phyloP scores from a whole-genome alignment of 2,113 vertebrate species.

The Tragelaphus strepsiceros region DNA sequence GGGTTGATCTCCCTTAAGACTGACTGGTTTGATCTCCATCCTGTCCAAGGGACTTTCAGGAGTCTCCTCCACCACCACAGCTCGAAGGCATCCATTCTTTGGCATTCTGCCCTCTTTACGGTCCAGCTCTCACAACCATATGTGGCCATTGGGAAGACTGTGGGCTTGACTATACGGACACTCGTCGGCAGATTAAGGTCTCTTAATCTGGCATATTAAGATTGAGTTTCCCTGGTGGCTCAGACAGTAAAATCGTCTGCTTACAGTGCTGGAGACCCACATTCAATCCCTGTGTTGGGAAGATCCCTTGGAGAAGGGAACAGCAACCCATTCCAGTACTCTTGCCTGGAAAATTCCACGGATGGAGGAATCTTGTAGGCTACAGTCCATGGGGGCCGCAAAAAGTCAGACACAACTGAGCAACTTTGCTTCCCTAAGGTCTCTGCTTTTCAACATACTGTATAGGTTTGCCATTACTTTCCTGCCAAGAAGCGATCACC shows the following conservation, averaged over 20 bases:
- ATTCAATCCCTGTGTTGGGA: not conserved
- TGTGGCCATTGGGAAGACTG: not conserved
- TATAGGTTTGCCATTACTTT: too few relatives aligned
- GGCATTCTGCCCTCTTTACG: not conserved
- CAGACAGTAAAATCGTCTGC: not conserved
- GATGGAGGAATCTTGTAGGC: not conserved
- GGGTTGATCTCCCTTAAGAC: not conserved
- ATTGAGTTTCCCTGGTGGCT: not conserved
- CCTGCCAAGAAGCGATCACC: too few relatives aligned
- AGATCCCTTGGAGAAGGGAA: not conserved
- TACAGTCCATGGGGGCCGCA: too few relatives aligned
- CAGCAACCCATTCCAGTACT: not conserved
- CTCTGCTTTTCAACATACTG: too few relatives aligned
- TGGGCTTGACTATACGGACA: not conserved
- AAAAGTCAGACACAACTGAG: too few relatives aligned
- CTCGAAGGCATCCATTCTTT: not conserved
- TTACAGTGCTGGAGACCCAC: not conserved
- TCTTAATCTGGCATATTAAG: not conserved
- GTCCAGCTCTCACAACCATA: not conserved
- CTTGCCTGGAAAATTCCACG: not conserved
- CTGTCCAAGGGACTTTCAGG: not conserved
- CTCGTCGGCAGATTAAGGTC: not conserved
- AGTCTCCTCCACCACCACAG: not conserved
- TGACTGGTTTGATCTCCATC: not conserved
- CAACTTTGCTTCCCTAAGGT: too few relatives aligned